Conservation (phyloP, 2,113 vertebrate species). For the Coptodon bakossiorum region DNA sequence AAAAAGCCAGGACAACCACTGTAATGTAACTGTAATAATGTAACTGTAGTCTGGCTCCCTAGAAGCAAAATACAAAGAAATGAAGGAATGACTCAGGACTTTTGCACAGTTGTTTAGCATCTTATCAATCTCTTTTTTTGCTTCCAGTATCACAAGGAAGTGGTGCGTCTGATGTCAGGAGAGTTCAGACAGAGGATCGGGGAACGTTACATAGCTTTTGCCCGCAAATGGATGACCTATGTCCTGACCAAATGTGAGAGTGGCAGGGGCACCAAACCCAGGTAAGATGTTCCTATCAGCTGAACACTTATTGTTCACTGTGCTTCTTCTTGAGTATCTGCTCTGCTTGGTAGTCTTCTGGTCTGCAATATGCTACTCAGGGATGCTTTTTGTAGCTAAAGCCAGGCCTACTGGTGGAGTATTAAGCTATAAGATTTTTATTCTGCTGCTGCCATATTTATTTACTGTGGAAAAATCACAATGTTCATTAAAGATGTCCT, state of each 20-base stretch:
- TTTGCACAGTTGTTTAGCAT: background rate
- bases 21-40: background rate
- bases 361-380: background rate
- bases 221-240: slow-evolving; percentile 98
- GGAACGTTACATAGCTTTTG: slow-evolving; percentile 93
- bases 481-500: background rate
- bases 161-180: slow-evolving; percentile 97
- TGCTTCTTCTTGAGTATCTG: background rate
- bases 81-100: background rate
- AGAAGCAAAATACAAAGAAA: background rate
- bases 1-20: background rate
- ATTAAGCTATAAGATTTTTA: background rate
- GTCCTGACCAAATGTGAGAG: slow-evolving; percentile 98
- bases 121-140: background rate
- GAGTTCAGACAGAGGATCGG: slow-evolving; percentile 95
- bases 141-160: slow-evolving; percentile 96
- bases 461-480: background rate
- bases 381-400: background rate
- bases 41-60: background rate
- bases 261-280: slow-evolving; percentile 91
- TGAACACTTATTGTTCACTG: background rate
- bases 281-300: slow-evolving; percentile 68
- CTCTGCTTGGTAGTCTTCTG: background rate
- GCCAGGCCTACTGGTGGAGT: background rate
- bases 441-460: background rate